Percentiles rank a stretch among this genome's conserved stretches.
phyloP scores from a whole-genome alignment of 2,113 vertebrate genomes.

The Catharus fuscescens region DNA sequence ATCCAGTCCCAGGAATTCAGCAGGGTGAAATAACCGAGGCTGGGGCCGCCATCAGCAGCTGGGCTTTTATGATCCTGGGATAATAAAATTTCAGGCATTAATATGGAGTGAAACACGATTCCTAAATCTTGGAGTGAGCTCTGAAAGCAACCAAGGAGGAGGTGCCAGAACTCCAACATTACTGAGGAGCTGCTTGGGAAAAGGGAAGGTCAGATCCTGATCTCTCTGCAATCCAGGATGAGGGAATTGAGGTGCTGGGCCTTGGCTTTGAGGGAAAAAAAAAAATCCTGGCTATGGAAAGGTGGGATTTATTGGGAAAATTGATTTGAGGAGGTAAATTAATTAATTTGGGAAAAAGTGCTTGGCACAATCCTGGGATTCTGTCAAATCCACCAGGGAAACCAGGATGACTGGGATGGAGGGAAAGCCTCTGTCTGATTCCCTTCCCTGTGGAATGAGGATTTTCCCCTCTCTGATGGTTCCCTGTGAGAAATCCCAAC shows the following conservation, averaged over 20 bases:
- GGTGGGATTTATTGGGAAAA: background rate
- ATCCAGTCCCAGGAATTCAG: background rate
- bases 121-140: background rate
- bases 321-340: background rate
- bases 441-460: background rate
- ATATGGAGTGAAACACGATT: background rate
- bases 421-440: background rate
- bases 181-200: background rate
- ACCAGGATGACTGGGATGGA: background rate
- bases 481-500: background rate
- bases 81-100: conserved; percentile 16
- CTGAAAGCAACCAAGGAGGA: background rate
- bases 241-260: background rate
- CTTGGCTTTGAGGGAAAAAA: background rate
- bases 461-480: accelerated
- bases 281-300: background rate
- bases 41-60: background rate
- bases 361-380: background rate
- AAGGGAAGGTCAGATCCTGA: accelerated
- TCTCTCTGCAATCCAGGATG: accelerated
- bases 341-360: background rate
- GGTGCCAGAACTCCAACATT: background rate
- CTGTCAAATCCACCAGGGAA: accelerated
- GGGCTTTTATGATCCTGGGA: background rate
- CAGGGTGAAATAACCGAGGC: background rate